These are phyloP conservation scores for Petrocephalus microphthalmus DNA, from an alignment of 2,113 vertebrate species.

Conservation along the genomic window DNA sequence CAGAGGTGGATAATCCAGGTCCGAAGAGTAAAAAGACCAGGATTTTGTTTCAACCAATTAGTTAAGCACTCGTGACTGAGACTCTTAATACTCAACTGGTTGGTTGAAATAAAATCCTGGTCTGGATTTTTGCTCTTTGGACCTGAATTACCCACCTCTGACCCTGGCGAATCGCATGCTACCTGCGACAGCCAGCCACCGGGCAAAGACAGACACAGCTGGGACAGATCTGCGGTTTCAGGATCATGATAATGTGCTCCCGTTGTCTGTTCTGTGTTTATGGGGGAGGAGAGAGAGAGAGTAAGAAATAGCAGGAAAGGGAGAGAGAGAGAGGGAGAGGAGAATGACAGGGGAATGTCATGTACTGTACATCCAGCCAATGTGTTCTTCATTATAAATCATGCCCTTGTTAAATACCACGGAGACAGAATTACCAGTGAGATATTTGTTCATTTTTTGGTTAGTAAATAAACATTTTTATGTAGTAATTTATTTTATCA, in stretches of 20 bases:
- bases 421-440: neutral
- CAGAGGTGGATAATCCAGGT: too few relatives aligned
- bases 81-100: too few relatives aligned
- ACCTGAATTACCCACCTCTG: constrained; percentile 25
- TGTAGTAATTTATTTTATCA: neutral
- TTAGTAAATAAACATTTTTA: neutral
- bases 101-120: too few relatives aligned
- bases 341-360: neutral
- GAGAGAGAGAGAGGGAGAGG: neutral
- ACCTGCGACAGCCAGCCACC: constrained; percentile 31
- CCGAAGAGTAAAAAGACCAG: too few relatives aligned
- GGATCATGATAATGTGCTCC: neutral
- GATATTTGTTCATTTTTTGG: neutral
- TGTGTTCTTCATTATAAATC: neutral
- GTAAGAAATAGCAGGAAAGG: too few relatives aligned
- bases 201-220: neutral
- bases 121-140: too few relatives aligned
- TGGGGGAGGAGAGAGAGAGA: neutral
- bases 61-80: too few relatives aligned
- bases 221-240: neutral
- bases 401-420: neutral
- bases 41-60: too few relatives aligned
- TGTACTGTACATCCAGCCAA: neutral
- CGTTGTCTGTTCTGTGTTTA: neutral
- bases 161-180: constrained; percentile 41